These are phyloP conservation scores for Agonum fuliginosum DNA, from an alignment of 2,888 invertebrate species.

Conservation along the genomic window DNA sequence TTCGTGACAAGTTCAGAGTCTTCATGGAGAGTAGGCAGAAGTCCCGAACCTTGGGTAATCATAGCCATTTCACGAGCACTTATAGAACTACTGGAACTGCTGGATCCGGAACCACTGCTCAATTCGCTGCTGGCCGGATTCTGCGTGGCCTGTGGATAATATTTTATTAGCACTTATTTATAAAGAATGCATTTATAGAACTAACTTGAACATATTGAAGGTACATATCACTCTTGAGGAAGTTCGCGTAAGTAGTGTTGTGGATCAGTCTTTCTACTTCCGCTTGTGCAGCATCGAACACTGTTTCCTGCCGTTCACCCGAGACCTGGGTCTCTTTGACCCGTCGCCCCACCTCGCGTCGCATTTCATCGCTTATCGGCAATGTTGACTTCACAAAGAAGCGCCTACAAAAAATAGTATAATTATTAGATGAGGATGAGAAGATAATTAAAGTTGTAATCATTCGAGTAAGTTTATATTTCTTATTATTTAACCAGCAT, in stretches of 20 bases:
- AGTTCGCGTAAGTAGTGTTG: conserved; percentile 92
- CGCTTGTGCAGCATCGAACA: conserved; percentile 84
- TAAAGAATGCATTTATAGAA: conserved; percentile 65
- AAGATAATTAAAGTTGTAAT: background rate
- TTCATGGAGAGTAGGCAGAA: conserved; percentile 90
- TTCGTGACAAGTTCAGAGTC: conserved; percentile 82
- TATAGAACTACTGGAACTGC: conserved; percentile 70
- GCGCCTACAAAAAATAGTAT: conserved; percentile 70
- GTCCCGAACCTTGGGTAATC: conserved; percentile 69
- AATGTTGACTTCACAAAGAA: conserved; percentile 88
- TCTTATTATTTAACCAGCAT: no score
- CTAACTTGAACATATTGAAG: conserved; percentile 87
- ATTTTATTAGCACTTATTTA: conserved; percentile 67
- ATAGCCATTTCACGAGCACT: conserved; percentile 70
- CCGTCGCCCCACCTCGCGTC: conserved; percentile 84
- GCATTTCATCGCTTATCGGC: conserved; percentile 88
- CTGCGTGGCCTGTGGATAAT: conserved; percentile 45
- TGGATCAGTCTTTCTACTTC: conserved; percentile 88
- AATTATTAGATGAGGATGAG: background rate
- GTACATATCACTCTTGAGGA: conserved; percentile 94
- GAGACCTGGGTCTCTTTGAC: conserved; percentile 83
- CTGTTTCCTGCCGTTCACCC: conserved; percentile 76
- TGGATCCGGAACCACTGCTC: conserved; percentile 68
- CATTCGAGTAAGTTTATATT: no score
- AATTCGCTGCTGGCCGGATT: conserved; percentile 65